Percentiles rank a stretch among this genome's conserved stretches.
These are phyloP conservation scores for Platycheirus rosarum DNA, from an alignment of 2,888 invertebrate species.

Conservation along the genomic window DNA sequence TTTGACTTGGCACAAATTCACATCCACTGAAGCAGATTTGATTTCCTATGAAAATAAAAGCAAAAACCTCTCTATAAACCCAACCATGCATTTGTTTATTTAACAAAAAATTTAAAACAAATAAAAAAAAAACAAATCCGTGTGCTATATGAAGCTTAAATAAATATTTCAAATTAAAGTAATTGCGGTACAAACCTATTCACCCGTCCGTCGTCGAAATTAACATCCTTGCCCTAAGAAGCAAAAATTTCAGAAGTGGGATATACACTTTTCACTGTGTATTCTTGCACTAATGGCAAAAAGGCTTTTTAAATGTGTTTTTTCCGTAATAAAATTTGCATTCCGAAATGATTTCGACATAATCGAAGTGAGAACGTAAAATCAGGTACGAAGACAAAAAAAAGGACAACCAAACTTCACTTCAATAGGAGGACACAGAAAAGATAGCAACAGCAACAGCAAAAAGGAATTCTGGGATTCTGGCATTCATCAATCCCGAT, in stretches of 20 bases:
- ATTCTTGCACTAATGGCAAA: slow-evolving; percentile 10
- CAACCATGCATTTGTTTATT: slow-evolving; percentile 43
- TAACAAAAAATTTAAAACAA: slow-evolving; percentile 1
- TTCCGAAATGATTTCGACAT: slow-evolving; percentile 70
- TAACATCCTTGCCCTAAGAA: slow-evolving; percentile 5
- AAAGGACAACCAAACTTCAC: slow-evolving; percentile 1
- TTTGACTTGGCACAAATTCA: slow-evolving; percentile 12
- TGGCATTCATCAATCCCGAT: slow-evolving; percentile 7
- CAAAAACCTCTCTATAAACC: slow-evolving; percentile 22
- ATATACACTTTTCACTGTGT: slow-evolving; percentile 38
- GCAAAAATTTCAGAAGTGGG: neutral
- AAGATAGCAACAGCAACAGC: neutral
- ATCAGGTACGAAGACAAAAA: slow-evolving; percentile 4
- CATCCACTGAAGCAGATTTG: slow-evolving; percentile 14
- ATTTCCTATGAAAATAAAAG: slow-evolving; percentile 8
- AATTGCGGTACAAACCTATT: slow-evolving; percentile 64
- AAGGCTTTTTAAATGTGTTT: slow-evolving; percentile 55
- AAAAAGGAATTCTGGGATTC: slow-evolving; percentile 2
- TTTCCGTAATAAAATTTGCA: slow-evolving; percentile 70
- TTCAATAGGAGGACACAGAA: neutral
- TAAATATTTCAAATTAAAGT: slow-evolving; percentile 70
- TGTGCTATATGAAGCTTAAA: slow-evolving; percentile 58
- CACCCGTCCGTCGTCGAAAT: neutral
- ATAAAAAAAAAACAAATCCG: slow-evolving; percentile 39
- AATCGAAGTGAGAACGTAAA: slow-evolving; percentile 62